Base-by-base conservation (phyloP, 64 coral and sea anemone species). In the Stichodactyla mertensii region DNA sequence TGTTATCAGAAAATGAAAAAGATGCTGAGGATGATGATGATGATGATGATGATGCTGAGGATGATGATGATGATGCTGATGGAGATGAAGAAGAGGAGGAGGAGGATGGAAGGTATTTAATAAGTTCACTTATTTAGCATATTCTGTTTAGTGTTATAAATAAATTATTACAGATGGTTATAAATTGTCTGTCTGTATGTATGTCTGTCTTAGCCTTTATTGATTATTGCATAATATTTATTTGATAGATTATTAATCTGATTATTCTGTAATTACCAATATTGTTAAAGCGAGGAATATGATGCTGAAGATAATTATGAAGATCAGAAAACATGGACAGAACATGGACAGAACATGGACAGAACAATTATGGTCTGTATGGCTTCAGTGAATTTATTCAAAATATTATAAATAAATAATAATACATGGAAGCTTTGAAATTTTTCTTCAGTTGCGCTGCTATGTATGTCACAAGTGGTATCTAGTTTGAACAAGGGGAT, bases 261-360 rank as follows among this genome's bases (percentile, higher is more conserved):
- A 82, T 51, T 52, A 20, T 82, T n/a, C 51, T 15, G 10, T 55
- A 53, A 4, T 74, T 78, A 18, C 51, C 28, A 16, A 6, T 45
- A 10, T 15, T 78, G 4, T 7, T 36, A 14, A 57, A 91, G 84
- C 55, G 70, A 62, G 7, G 77, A 92, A 28, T 67, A 79, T 55
- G 24, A 28, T 74, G 24, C 24, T 74, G 69, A 2, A 4, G 87
- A 92, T 55, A 52, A 87, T n/a, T n/a, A n/a, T 20, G 87, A 54
- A 81, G 94, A 96, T 55, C 88, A 96, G 10, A 91, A 92, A 27
- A 92, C 82, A 23, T 55, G 60, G 10, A 54, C 89, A 28, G 86
- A 70, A 24, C 78, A 58, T n/a, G n/a, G n/a, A n/a, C n/a, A n/a
- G n/a, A 27, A 92, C 82, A 23, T 55, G 60, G 10, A 54, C 89